Conservation (phyloP, 2,113 vertebrate genomes). For the Mustela lutreola region DNA sequence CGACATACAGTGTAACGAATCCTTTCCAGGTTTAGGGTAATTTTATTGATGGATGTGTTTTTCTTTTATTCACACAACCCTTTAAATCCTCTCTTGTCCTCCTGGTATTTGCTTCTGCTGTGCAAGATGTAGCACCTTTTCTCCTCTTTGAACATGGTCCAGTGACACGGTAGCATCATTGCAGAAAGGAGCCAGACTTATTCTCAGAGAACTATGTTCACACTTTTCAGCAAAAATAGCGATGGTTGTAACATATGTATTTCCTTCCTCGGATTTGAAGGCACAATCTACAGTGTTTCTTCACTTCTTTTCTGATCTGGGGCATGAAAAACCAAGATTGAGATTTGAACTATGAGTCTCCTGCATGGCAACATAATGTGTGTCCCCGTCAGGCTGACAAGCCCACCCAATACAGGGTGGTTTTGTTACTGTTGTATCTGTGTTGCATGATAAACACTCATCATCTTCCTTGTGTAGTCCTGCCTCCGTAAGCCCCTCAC, state of each 20-base stretch:
- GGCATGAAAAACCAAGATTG: constrained; percentile 82
- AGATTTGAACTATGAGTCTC: constrained; percentile 73
- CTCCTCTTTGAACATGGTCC: constrained; percentile 73
- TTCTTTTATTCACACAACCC: constrained; percentile 46
- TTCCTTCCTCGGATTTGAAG: constrained; percentile 80
- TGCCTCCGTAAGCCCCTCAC: constrained; percentile 51
- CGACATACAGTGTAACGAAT: neutral
- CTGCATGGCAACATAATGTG: constrained; percentile 79
- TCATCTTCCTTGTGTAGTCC: constrained; percentile 77
- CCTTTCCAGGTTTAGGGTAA: constrained; percentile 31
- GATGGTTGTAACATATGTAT: constrained; percentile 77
- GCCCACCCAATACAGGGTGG: constrained; percentile 45
- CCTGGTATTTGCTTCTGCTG: constrained; percentile 70
- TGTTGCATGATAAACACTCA: constrained; percentile 81
- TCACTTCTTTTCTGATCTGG: constrained; percentile 79
- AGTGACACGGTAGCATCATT: constrained; percentile 62
- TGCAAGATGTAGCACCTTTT: constrained; percentile 66
- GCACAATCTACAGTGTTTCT: constrained; percentile 76
- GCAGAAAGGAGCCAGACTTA: constrained; percentile 75
- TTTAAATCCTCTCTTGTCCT: constrained; percentile 66
- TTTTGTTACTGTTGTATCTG: constrained; percentile 74
- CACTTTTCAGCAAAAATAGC: constrained; percentile 71
- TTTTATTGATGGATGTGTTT: constrained; percentile 59
- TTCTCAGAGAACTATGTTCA: constrained; percentile 75
- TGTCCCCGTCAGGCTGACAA: constrained; percentile 71